A percentile compares a stretch with the other conserved stretches of the same genome.
These are phyloP conservation scores for Karalla daura DNA, from an alignment of 2,797 vertebrate genomes.

Conservation along the genomic window DNA sequence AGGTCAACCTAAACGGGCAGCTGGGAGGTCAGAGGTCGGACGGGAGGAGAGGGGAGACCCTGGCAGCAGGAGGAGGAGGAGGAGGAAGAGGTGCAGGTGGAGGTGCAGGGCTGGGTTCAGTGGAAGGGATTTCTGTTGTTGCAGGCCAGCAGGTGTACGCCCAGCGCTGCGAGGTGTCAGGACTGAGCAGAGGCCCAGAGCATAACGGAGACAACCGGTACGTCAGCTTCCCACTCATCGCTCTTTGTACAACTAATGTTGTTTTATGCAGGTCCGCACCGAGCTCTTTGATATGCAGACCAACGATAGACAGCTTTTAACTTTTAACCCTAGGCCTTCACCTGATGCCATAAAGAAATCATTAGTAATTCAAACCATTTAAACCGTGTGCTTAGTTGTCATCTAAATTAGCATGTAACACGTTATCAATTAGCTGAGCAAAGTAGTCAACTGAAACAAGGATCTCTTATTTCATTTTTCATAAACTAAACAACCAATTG, in stretches of 20 bases:
- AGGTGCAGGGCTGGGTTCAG: slow-evolving; percentile 84
- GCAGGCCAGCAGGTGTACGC: slow-evolving; percentile 93
- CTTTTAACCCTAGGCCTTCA: too few species aligned
- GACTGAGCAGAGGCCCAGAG: slow-evolving; percentile 84
- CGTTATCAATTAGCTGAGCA: too few species aligned
- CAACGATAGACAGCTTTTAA: too few species aligned
- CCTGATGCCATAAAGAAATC: too few species aligned
- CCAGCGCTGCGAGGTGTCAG: slow-evolving; percentile 85
- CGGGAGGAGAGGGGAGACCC: slow-evolving; percentile 84
- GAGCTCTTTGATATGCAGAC: too few species aligned
- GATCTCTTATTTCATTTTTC: too few species aligned
- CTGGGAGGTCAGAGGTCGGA: slow-evolving; percentile 95
- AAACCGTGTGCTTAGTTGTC: too few species aligned
- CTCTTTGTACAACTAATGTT: background rate
- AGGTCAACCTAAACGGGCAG: slow-evolving; percentile 89
- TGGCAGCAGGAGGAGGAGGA: slow-evolving; percentile 75
- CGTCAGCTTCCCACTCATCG: background rate
- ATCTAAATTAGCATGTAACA: too few species aligned
- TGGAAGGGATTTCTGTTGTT: slow-evolving; percentile 94
- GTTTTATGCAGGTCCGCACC: too few species aligned
- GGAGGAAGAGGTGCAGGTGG: slow-evolving; percentile 70
- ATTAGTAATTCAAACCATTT: too few species aligned
- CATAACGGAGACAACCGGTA: slow-evolving; percentile 84
- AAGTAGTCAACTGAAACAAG: too few species aligned
- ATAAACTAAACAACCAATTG: too few species aligned